These are phyloP conservation scores for Felis chaus DNA, from an alignment of 2,113 vertebrate species.

Conservation along the genomic window DNA sequence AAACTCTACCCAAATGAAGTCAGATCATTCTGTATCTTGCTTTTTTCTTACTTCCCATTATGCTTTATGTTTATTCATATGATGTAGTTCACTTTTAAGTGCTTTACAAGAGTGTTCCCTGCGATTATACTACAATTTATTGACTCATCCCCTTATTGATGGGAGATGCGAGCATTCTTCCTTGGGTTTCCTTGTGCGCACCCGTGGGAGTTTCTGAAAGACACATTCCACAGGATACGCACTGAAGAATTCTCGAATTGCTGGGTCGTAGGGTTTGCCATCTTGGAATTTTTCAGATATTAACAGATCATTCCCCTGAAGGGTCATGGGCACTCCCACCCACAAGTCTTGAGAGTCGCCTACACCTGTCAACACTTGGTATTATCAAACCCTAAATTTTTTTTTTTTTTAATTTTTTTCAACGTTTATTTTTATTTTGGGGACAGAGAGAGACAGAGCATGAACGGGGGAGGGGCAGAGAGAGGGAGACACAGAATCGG, in stretches of 20 bases:
- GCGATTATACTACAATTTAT: neutral
- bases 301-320: neutral
- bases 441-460: no score
- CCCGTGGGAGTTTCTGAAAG: neutral
- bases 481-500: no score
- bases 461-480: no score
- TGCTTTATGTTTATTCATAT: neutral
- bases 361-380: neutral
- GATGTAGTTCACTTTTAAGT: neutral
- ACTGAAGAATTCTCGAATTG: neutral
- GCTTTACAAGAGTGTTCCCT: neutral
- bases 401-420: no score
- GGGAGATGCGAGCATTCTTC: neutral
- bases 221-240: no score
- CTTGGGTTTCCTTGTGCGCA: neutral
- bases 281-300: neutral
- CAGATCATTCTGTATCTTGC: neutral
- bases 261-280: neutral
- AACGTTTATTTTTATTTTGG: no score
- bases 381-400: neutral
- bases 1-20: neutral
- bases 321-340: neutral
- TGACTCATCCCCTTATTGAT: neutral
- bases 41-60: neutral
- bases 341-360: neutral